A percentile compares a stretch with the other conserved stretches of the same genome.
phyloP scores from a whole-genome alignment of 1,140 invertebrate species.

The Temnothorax curvispinosus region DNA sequence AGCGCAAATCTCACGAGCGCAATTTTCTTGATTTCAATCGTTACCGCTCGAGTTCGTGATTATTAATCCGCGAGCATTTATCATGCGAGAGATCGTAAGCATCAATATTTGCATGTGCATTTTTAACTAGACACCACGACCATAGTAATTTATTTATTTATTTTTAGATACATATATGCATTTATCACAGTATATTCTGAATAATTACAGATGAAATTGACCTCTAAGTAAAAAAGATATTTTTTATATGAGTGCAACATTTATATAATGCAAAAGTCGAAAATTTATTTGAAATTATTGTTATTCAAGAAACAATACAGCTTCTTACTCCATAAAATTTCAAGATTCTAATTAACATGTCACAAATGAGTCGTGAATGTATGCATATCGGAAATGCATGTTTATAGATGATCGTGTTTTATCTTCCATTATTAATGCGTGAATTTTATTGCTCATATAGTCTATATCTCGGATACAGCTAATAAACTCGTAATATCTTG shows the following conservation, averaged over 20 bases:
- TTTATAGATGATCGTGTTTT: background rate
- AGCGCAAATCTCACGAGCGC: conserved; percentile 1
- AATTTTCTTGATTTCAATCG: conserved; percentile 39
- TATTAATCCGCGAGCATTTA: conserved; percentile 11
- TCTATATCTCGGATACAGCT: background rate
- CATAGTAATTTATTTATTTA: background rate
- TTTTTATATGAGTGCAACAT: background rate
- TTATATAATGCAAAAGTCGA: background rate
- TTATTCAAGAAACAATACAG: background rate
- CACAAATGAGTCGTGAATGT: background rate
- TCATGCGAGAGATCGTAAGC: background rate
- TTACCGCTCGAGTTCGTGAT: background rate
- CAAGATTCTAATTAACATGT: background rate
- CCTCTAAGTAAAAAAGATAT: background rate
- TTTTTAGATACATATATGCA: background rate
- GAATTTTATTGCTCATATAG: conserved; percentile 19
- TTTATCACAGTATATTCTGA: background rate
- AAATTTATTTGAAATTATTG: background rate
- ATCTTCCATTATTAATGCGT: background rate
- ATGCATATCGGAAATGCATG: background rate
- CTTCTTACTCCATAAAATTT: background rate
- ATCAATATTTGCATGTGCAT: background rate
- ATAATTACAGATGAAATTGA: background rate
- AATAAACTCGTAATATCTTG: background rate
- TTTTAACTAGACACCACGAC: background rate